A percentile compares a stretch with the other conserved stretches of the same genome.
These are phyloP conservation scores for Hydrophis major DNA, from an alignment of 2,797 vertebrate genomes.

Conservation along the genomic window DNA sequence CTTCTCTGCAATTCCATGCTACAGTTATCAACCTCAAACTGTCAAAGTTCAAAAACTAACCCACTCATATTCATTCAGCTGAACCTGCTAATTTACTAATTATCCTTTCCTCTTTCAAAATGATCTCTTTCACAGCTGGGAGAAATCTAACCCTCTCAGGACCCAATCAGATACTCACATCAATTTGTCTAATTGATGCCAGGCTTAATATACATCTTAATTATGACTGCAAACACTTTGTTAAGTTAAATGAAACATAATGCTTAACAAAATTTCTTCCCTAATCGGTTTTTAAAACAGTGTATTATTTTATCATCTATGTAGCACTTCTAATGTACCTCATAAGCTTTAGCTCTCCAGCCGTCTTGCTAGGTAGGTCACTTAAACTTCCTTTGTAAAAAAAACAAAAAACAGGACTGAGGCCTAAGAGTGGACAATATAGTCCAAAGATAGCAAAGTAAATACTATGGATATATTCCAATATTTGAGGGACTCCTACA, in stretches of 20 bases:
- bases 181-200: slow-evolving; percentile 69
- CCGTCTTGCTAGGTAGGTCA: neutral
- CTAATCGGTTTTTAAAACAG: slow-evolving; percentile 27
- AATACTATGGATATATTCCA: neutral
- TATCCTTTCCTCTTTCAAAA: slow-evolving; percentile 45
- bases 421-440: neutral
- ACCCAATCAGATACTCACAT: slow-evolving; percentile 64
- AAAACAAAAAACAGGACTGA: neutral
- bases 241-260: slow-evolving; percentile 56
- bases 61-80: slow-evolving; percentile 29
- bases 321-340: neutral
- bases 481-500: neutral
- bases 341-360: neutral
- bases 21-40: slow-evolving; percentile 7
- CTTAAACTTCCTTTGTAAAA: neutral
- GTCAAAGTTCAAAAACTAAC: slow-evolving; percentile 35
- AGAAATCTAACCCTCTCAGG: slow-evolving; percentile 59
- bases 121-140: slow-evolving; percentile 57
- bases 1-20: neutral
- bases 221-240: slow-evolving; percentile 64
- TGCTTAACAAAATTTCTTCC: slow-evolving; percentile 42
- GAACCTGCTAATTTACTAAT: slow-evolving; percentile 44
- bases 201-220: slow-evolving; percentile 67
- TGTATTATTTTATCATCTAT: slow-evolving; percentile 17
- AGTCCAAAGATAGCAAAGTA: neutral